These are phyloP conservation scores for Nomada goodeniana DNA, from an alignment of 2,888 invertebrate genomes.

Conservation along the genomic window DNA sequence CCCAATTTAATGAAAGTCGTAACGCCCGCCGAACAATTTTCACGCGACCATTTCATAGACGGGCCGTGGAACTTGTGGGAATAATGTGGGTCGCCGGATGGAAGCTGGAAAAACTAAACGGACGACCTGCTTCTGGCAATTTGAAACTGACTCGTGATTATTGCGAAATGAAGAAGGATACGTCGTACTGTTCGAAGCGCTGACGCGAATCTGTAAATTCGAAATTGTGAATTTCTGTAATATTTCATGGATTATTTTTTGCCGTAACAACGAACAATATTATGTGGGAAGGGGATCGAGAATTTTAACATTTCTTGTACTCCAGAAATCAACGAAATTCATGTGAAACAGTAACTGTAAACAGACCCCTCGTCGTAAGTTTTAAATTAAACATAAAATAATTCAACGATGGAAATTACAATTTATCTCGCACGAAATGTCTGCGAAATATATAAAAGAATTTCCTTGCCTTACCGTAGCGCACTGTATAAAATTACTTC, in stretches of 20 bases:
- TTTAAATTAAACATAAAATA: no score
- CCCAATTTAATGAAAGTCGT: slow-evolving; percentile 16
- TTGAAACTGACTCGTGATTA: slow-evolving; percentile 1
- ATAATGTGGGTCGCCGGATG: not conserved
- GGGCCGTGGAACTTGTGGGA: not conserved
- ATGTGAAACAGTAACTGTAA: no score
- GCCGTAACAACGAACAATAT: no score
- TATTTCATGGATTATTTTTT: no score
- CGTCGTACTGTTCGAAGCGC: not conserved
- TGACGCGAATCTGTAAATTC: not conserved
- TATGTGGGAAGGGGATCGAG: no score
- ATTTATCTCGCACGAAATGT: slow-evolving; percentile 12
- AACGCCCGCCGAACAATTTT: slow-evolving; percentile 12
- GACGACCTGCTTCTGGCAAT: not conserved
- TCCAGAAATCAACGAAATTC: no score
- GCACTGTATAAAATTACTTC: no score
- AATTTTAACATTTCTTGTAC: no score
- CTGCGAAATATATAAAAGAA: slow-evolving; percentile 1
- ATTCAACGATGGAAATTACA: no score
- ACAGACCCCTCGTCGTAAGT: no score
- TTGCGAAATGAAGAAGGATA: not conserved
- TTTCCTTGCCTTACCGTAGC: no score
- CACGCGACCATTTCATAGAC: not conserved
- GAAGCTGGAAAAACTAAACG: not conserved
- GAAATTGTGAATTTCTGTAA: no score